Evolutionary conservation across 2,797 vertebrate species (phyloP), one percentile per base, ranked within the genome.

Genomic region (Typhlichthys subterraneus): DNA sequence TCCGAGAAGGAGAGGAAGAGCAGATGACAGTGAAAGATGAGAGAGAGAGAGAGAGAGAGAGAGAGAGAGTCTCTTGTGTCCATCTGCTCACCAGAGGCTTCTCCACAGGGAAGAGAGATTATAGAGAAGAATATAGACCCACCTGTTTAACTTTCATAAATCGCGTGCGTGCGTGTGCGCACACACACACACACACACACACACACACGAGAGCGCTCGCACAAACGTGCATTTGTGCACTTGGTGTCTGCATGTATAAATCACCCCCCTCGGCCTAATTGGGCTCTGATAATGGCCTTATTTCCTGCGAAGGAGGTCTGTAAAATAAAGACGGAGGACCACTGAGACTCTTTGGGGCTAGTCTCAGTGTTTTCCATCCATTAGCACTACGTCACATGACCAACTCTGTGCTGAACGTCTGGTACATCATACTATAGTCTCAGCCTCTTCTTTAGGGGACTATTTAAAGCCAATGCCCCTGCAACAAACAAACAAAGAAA

Each of bases 281-380:
- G 84, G 79, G 78, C 69, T 76, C 84, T 84, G 85, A 87, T 88
- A 84, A 86, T 53, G 51, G 79, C 83, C 68, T 89, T 75, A 79
- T 85, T 86, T 88, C 75, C 86, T 75, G 80, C 72, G 68, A 73
- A 77, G 74, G 72, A 76, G 79, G 75, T 76, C 73, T 45, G 70
- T 67, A 79, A 84, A 71, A 85, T 80, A 84, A 19, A 38, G 7
- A 38, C 9, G 53, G 61, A 59, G 67, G 76, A 75, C 77, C 65
- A 78, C 75, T 63, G 79, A 59, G 67, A 73, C 53, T 62, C 59
- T 75, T 59, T 77, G 81, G 59, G 66, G 57, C 64, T 23, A 23
- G 19, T 23, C 19, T 23, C 19, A 23, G 19, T 23, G 2, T 23
- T 23, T 23, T 23, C 19, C 2, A 2, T 23, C 19, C 19, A 2